Evolutionary conservation across 2,888 invertebrate genomes (phyloP), one percentile per base, ranked within the genome.

Genomic region (Cetonia aurata): DNA sequence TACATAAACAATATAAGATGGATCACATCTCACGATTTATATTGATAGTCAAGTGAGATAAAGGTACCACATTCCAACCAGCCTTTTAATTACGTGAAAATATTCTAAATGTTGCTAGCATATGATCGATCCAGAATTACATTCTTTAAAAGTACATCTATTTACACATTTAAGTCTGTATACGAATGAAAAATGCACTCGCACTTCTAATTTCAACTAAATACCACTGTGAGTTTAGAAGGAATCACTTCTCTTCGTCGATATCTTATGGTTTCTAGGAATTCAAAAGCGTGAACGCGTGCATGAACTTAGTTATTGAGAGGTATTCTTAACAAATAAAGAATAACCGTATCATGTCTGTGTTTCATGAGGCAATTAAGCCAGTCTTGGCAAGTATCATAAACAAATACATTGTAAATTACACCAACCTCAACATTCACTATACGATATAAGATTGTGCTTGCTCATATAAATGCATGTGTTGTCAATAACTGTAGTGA

Each of bases 31-130:
- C 31, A 60, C 46, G 46, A 60, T 60, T 46, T n/a, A 60, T 19
- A 60, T 60, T 46, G 46, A 60, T 60, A 25, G 60, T 60, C 60
- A n/a, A 6, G 46, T 25, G 19, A 46, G 60, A 60, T 44, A 59
- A 60, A 60, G 31, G n/a, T 44, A 44, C 44, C 59, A 42, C 59
- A 59, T 59, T 59, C 59, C 59, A 59, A 42, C 17, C 53, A 6
- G 12, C 42, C 42, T 59, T 19, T 59, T 44, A 59, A 59, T 46
- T 44, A 46, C 46, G 10, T n/a, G 46, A 25, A 19, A 1, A n/a
- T 60, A 42, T 19, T 60, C 46, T 46, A n/a, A 13, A 25, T 25
- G 25, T 25, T 37, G 25, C 19, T 52, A 25, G 52, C 3, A 41
- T 56, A 60, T 19, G 46, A 46, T 46, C 25, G 46, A 46, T 46